These are phyloP conservation scores for Eugnorisma glareosa DNA, from an alignment of 2,888 invertebrate genomes.

Conservation along the genomic window DNA sequence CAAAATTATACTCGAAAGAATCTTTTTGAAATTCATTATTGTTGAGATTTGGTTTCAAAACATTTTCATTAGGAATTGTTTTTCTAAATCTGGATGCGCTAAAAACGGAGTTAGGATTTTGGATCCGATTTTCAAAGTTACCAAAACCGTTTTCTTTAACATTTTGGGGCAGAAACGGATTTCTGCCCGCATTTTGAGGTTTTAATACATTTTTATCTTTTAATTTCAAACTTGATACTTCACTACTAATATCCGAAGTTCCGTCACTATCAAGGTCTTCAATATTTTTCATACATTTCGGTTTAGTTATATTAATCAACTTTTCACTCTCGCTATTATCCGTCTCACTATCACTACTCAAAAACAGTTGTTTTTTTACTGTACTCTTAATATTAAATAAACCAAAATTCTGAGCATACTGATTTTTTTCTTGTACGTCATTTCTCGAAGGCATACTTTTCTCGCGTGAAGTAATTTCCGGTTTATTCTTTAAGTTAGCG, in stretches of 20 bases:
- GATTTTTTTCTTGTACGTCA: neutral
- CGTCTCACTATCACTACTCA: neutral
- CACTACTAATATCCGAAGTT: slow-evolving; percentile 20
- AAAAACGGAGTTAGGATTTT: neutral
- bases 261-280: neutral
- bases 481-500: slow-evolving; percentile 24
- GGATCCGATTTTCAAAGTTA: slow-evolving; percentile 7
- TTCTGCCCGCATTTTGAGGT: slow-evolving; percentile 1
- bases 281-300: slow-evolving; percentile 12
- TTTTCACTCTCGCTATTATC: slow-evolving; percentile 26
- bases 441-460: slow-evolving; percentile 23
- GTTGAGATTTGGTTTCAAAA: neutral
- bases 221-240: slow-evolving; percentile 11
- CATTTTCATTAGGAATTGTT: neutral
- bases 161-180: neutral
- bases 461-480: slow-evolving; percentile 21
- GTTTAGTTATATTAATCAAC: slow-evolving; percentile 36
- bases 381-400: neutral
- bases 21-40: neutral
- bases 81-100: neutral
- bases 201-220: neutral
- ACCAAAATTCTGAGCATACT: neutral
- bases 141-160: neutral
- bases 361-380: slow-evolving; percentile 28
- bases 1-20: slow-evolving; percentile 3